Evolutionary conservation across 2,888 invertebrate genomes (phyloP), one percentile per base, ranked within the genome.

Genomic region (Hypomecis atomaria): DNA sequence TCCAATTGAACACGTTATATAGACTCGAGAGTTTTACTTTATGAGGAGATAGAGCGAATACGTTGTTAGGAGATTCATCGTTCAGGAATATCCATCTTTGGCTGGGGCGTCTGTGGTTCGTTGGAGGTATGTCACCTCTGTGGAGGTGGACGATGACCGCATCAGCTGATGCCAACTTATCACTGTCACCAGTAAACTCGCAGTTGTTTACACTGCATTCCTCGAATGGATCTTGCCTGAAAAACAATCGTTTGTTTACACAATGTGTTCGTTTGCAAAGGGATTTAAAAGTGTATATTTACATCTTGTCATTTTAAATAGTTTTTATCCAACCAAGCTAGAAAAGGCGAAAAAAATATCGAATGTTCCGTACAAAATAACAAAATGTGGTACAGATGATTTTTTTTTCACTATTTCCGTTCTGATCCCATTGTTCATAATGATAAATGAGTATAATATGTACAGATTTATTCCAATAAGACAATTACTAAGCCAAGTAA

Each of bases 21-120:
- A 94, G 93, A 37, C 92, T 81, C 1, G 78, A 74, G 11, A 83
- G 57, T 2, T 92, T 75, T 0, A 88, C 85, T 44, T 78, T 79
- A 8, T 72, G 73, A 6, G 77, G 76, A 0, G 88, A 74, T 44
- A 89, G 71, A 0, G 93, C 76, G 75, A 95, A 95, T 0, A 94
- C 93, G 72, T 95, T 87, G 8, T 78, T 77, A 0, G 96, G 95
- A 13, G 95, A 94, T 83, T 96, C 96, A 71, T 96, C 96, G 0
- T 93, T 95, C 60, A 95, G 81, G 72, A 95, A 96, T 49, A 96
- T 93, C 96, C 96, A 96, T 69, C 94, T 93, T 81, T 96, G 96
- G 3, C 78, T 67, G 0, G 72, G 77, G 2, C 84, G 84, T 55
- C 92, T 88, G 0, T 70, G 54, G 3, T 68, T 13, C 0, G 72